Conservation (phyloP, 2,113 vertebrate species). For the Acrocephalus kingi region DNA sequence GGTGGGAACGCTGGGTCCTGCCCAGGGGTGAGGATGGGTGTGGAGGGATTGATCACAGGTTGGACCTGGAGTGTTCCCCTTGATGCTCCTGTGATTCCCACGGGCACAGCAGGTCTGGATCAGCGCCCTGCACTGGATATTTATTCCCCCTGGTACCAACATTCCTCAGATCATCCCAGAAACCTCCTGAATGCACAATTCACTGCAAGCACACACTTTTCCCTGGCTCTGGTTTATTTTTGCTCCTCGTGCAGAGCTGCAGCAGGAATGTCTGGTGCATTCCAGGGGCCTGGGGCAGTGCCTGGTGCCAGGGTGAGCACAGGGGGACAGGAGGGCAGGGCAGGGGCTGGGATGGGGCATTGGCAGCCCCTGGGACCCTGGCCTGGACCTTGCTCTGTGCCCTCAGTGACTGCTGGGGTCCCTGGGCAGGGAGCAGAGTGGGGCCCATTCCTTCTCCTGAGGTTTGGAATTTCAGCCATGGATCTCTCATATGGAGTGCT, state of each 20-base stretch:
- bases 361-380: not conserved
- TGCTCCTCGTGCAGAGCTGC: accelerated
- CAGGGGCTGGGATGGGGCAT: too few relatives aligned
- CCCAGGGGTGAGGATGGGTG: accelerated
- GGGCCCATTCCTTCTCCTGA: not conserved
- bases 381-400: not conserved
- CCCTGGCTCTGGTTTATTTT: not conserved
- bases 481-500: not conserved
- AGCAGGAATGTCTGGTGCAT: accelerated
- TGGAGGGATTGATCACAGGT: not conserved
- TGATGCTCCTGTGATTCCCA: not conserved
- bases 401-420: not conserved
- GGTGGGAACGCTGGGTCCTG: accelerated
- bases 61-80: not conserved
- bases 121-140: accelerated
- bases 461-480: not conserved
- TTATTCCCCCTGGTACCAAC: not conserved
- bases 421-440: not conserved
- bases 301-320: accelerated
- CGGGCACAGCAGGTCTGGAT: not conserved
- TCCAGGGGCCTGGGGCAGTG: not conserved
- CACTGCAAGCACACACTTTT: not conserved
- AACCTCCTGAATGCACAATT: not conserved
- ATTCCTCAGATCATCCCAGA: not conserved
- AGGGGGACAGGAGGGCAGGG: accelerated